A percentile compares a stretch with the other conserved stretches of the same genome.
phyloP scores from a whole-genome alignment of 2,888 invertebrate genomes.

The Endotricha flammealis region DNA sequence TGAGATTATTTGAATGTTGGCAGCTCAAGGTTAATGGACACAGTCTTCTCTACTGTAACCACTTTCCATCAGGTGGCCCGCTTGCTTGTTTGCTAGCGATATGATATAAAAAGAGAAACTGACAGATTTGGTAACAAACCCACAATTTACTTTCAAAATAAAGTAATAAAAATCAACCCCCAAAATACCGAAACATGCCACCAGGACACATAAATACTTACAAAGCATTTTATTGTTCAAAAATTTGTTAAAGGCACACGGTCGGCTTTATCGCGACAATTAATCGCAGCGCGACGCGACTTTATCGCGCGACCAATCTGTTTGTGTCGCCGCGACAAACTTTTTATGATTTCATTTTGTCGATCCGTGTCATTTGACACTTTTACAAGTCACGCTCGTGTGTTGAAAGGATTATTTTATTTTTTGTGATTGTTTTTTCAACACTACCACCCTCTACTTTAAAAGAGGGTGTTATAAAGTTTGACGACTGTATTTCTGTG shows the following conservation, averaged over 20 bases:
- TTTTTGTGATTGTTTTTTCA: too few species aligned
- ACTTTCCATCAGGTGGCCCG: too few species aligned
- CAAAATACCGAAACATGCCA: not conserved
- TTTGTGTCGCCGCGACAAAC: conserved; percentile 30
- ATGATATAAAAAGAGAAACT: too few species aligned
- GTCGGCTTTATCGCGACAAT: not conserved
- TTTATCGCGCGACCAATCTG: conserved; percentile 44
- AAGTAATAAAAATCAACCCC: not conserved
- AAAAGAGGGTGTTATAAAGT: too few species aligned
- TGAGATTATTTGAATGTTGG: too few species aligned
- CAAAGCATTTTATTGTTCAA: not conserved
- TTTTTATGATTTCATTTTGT: conserved; percentile 57
- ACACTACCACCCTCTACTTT: too few species aligned
- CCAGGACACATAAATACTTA: not conserved
- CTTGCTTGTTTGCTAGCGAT: too few species aligned
- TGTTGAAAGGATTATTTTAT: conserved; percentile 6
- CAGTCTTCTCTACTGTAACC: too few species aligned
- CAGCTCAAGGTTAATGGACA: too few species aligned
- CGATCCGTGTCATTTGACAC: conserved; percentile 46
- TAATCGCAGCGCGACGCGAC: not conserved
- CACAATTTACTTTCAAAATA: not conserved
- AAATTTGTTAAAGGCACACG: not conserved
- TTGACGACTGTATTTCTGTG: too few species aligned
- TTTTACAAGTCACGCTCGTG: conserved; percentile 19
- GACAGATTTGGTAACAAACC: too few species aligned